A percentile compares a stretch with the other conserved stretches of the same genome.
Evolutionary conservation across 2,797 vertebrate genomes (phyloP).

Genomic region (Rhodeus uyekii): DNA sequence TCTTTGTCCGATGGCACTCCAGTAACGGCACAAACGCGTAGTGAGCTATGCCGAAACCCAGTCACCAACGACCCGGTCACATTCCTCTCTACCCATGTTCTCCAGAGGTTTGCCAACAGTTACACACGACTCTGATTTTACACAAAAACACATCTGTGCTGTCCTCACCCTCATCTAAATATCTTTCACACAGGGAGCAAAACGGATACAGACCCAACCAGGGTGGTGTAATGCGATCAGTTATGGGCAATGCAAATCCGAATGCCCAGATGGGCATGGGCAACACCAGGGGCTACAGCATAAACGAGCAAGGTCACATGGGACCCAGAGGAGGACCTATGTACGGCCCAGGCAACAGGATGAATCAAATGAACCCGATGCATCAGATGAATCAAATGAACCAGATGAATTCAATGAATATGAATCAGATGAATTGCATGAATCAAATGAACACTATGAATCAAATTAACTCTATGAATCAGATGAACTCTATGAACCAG

Average conservation of each 20-base stretch:
- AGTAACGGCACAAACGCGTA: constrained; percentile 94
- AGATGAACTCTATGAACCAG: constrained; percentile 70
- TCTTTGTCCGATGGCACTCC: constrained; percentile 93
- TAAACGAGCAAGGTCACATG: constrained; percentile 81
- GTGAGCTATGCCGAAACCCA: constrained; percentile 89
- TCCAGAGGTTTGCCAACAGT: constrained; percentile 84
- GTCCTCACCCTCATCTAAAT: neutral
- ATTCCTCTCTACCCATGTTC: constrained; percentile 93
- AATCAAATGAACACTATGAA: constrained; percentile 74
- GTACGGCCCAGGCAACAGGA: constrained; percentile 75
- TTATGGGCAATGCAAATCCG: constrained; percentile 77
- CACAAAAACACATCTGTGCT: neutral
- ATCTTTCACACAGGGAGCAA: constrained; percentile 82
- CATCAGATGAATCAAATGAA: constrained; percentile 70
- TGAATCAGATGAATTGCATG: constrained; percentile 67
- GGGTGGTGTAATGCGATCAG: constrained; percentile 80
- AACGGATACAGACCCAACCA: constrained; percentile 88
- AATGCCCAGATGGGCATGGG: constrained; percentile 82
- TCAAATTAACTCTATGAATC: constrained; percentile 55
- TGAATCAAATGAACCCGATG: constrained; percentile 72
- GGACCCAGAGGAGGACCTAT: constrained; percentile 82
- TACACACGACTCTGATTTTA: neutral
- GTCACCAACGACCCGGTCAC: constrained; percentile 88
- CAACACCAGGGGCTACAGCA: constrained; percentile 80
- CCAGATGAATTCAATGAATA: constrained; percentile 77